Evolutionary conservation across 1,140 invertebrate species (phyloP).

Genomic region (Drosophila pachea): DNA sequence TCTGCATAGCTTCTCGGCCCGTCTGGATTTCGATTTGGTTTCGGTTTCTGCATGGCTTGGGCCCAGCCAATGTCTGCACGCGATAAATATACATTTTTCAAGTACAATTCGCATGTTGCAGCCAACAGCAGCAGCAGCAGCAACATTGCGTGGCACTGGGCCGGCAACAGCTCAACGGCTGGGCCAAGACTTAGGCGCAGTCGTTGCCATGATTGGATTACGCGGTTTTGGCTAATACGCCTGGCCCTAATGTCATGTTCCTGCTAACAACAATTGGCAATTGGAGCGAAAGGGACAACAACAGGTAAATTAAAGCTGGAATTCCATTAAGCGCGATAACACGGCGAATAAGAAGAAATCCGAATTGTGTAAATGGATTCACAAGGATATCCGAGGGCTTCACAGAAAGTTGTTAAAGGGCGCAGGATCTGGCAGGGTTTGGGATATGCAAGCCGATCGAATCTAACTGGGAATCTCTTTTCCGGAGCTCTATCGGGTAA

Average conservation of each 20-base stretch:
- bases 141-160: slow-evolving; percentile 43
- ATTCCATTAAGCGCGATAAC: slow-evolving; percentile 5
- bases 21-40: slow-evolving; percentile 67
- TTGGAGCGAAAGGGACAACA: background rate
- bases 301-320: background rate
- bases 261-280: slow-evolving; percentile 1
- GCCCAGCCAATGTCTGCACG: slow-evolving; percentile 64
- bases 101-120: slow-evolving; percentile 47
- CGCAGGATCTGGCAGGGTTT: no score
- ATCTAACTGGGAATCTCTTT: no score
- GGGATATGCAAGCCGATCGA: no score
- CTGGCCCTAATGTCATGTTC: slow-evolving; percentile 35
- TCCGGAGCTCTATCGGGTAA: no score
- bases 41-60: slow-evolving; percentile 35
- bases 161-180: no score
- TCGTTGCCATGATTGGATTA: slow-evolving; percentile 39
- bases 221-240: slow-evolving; percentile 36
- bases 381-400: background rate
- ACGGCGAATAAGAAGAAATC: background rate
- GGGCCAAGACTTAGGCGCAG: slow-evolving; percentile 34
- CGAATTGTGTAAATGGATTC: background rate
- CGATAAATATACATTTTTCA: slow-evolving; percentile 49
- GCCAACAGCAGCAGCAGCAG: slow-evolving; percentile 12
- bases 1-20: slow-evolving; percentile 47
- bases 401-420: no score